Percentiles rank a stretch among this genome's conserved stretches.
These are phyloP conservation scores for Diadegma fenestrale DNA, from an alignment of 2,888 invertebrate genomes.

Conservation along the genomic window DNA sequence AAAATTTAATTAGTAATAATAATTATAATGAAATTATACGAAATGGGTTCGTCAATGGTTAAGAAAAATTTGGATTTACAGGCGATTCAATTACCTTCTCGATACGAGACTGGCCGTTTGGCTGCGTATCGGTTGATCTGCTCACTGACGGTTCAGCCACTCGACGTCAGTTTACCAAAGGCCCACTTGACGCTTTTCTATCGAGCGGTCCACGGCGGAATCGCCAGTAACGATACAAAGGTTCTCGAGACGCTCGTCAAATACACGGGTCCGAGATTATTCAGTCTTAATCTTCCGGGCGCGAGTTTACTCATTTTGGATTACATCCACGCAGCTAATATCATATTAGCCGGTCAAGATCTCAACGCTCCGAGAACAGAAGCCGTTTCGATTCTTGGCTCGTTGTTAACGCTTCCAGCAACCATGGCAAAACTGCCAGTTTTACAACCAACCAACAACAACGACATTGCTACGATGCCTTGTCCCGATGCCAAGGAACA, in stretches of 20 bases:
- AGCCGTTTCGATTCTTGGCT: conserved; percentile 95
- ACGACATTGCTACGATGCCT: conserved; percentile 86
- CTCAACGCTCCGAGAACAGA: conserved; percentile 94
- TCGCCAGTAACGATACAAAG: conserved; percentile 86
- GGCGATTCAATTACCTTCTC: conserved; percentile 87
- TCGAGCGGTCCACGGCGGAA: conserved; percentile 91
- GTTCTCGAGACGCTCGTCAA: conserved; percentile 82
- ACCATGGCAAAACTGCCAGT: conserved; percentile 89
- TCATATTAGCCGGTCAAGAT: conserved; percentile 93
- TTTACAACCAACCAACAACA: conserved; percentile 88
- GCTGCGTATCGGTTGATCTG: conserved; percentile 95
- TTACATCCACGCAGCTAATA: conserved; percentile 95
- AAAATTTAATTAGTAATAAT: too few species aligned
- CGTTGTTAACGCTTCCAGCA: conserved; percentile 93
- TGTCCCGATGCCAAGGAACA: conserved; percentile 95
- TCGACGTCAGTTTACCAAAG: conserved; percentile 88
- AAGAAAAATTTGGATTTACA: conserved; percentile 75
- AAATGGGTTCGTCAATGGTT: not conserved
- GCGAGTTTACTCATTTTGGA: conserved; percentile 94
- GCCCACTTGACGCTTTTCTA: conserved; percentile 92
- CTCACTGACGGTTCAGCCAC: conserved; percentile 91
- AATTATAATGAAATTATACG: too few species aligned
- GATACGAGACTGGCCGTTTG: conserved; percentile 91
- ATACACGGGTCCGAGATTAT: conserved; percentile 92
- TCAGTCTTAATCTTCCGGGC: conserved; percentile 95